Evolutionary conservation across 2,113 vertebrate genomes (phyloP).

Genomic region (Erinaceus europaeus): DNA sequence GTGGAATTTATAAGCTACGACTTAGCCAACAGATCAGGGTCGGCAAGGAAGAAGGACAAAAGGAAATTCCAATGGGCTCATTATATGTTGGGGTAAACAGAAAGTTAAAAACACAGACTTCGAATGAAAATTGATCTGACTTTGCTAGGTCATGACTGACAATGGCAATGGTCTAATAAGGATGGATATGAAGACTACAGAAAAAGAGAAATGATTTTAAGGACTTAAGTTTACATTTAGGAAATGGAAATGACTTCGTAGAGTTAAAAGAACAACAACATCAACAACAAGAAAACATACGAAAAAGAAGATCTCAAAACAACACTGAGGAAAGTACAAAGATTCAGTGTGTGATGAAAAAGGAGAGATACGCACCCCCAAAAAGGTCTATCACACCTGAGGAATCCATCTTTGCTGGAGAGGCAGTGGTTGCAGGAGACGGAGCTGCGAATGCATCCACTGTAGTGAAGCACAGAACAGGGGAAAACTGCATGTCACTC

Average conservation of each 20-base stretch:
- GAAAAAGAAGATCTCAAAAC: not conserved
- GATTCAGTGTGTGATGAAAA: constrained; percentile 67
- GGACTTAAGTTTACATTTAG: not conserved
- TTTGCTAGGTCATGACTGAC: not conserved
- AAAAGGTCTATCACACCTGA: constrained; percentile 96
- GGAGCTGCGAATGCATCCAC: constrained; percentile 93
- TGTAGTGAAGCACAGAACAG: constrained; percentile 85
- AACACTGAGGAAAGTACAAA: not conserved
- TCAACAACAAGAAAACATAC: not conserved
- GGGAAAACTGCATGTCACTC: constrained; percentile 75
- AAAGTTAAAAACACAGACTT: constrained; percentile 13
- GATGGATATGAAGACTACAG: not conserved
- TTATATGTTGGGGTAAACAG: constrained; percentile 1
- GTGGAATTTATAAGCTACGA: constrained; percentile 20
- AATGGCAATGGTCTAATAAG: not conserved
- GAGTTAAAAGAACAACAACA: not conserved
- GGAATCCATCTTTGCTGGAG: constrained; percentile 91
- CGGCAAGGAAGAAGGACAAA: not conserved
- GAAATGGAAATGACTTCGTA: not conserved
- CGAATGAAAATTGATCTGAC: not conserved
- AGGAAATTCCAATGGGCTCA: not conserved
- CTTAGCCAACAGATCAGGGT: constrained; percentile 41
- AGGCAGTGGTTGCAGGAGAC: constrained; percentile 86
- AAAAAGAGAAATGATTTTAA: constrained; percentile 18
- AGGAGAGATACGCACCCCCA: constrained; percentile 90